Conservation (phyloP, 2,797 vertebrate genomes). For the Schizopygopsis malacanthus region DNA sequence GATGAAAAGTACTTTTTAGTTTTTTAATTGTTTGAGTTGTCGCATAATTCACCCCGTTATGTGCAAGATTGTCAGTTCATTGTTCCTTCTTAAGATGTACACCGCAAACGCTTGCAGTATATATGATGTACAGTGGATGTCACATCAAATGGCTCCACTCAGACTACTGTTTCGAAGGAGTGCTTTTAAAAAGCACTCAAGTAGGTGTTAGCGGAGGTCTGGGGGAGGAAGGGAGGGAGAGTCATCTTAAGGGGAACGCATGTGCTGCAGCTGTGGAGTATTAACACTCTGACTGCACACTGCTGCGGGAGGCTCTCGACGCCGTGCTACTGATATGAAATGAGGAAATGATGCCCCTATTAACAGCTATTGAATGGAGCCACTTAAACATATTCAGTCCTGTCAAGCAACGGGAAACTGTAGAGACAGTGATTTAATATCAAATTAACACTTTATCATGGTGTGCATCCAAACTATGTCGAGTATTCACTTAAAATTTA, state of each 20-base stretch:
- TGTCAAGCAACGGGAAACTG: neutral
- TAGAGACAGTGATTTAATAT: constrained; percentile 1
- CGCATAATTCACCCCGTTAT: neutral
- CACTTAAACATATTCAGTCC: constrained; percentile 16
- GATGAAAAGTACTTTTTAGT: neutral
- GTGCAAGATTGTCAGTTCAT: neutral
- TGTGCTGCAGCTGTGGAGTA: constrained; percentile 61
- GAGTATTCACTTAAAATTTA: neutral
- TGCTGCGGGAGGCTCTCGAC: constrained; percentile 26
- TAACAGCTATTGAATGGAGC: constrained; percentile 37
- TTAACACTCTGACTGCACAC: constrained; percentile 50
- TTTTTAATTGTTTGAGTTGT: neutral
- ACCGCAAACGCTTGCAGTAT: neutral
- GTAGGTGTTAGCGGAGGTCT: constrained; percentile 36
- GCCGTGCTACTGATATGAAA: constrained; percentile 43
- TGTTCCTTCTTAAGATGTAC: neutral
- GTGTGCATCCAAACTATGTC: neutral
- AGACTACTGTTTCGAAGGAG: constrained; percentile 31
- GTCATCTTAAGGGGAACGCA: constrained; percentile 52
- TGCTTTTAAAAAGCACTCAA: constrained; percentile 51
- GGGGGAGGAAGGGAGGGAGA: constrained; percentile 29
- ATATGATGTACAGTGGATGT: constrained; percentile 30
- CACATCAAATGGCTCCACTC: constrained; percentile 38
- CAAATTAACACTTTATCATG: neutral
- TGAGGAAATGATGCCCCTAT: constrained; percentile 41